Percentiles rank a stretch among this genome's conserved stretches.
Evolutionary conservation across 2,888 invertebrate species (phyloP).

Genomic region (Ophraella communa): DNA sequence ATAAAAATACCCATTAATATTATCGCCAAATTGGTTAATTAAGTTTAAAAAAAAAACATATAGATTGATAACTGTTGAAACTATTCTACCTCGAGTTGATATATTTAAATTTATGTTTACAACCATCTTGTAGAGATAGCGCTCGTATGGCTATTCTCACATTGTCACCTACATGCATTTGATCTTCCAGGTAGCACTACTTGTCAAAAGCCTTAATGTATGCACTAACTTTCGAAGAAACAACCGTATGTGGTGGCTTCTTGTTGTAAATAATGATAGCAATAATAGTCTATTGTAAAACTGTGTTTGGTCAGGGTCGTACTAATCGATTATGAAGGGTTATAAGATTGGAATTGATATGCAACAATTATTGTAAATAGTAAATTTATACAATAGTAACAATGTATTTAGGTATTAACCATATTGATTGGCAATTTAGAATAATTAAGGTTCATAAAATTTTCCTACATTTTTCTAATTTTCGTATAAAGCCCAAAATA

Average conservation of each 20-base stretch:
- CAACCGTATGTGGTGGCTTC: constrained; percentile 29
- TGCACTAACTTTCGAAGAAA: constrained; percentile 34
- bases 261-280: constrained; percentile 49
- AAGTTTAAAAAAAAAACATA: too few relatives aligned
- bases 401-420: too few relatives aligned
- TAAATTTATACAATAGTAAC: too few relatives aligned
- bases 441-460: too few relatives aligned
- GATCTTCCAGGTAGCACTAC: constrained; percentile 24
- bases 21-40: too few relatives aligned
- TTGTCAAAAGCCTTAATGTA: constrained; percentile 34
- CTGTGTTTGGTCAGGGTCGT: not conserved
- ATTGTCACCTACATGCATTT: constrained; percentile 27
- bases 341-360: not conserved
- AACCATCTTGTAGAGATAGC: constrained; percentile 13
- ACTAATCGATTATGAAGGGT: constrained; percentile 40
- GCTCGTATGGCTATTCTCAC: constrained; percentile 3
- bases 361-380: too few relatives aligned
- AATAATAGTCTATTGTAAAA: constrained; percentile 55
- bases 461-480: too few relatives aligned
- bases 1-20: too few relatives aligned
- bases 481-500: too few relatives aligned
- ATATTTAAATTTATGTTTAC: constrained; percentile 11
- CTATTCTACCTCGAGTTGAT: not conserved
- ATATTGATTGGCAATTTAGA: too few relatives aligned
- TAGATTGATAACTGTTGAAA: too few relatives aligned